A percentile compares a stretch with the other conserved stretches of the same genome.
These are phyloP conservation scores for Dasypolia templi DNA, from an alignment of 2,888 invertebrate genomes.

Conservation along the genomic window DNA sequence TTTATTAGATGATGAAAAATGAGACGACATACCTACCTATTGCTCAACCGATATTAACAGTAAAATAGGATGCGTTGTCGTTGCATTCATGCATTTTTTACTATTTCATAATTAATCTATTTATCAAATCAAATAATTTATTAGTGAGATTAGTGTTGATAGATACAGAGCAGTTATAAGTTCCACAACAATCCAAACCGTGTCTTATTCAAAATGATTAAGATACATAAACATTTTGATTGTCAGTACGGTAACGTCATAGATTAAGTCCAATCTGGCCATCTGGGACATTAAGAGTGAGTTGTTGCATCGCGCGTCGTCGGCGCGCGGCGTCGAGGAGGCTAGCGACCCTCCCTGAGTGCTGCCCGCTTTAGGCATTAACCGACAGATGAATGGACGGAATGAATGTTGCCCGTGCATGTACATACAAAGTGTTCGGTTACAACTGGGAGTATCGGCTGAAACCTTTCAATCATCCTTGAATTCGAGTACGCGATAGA, in stretches of 20 bases:
- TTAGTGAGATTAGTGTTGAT: neutral
- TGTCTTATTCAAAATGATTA: neutral
- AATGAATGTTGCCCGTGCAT: conserved; percentile 3
- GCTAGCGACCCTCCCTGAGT: conserved; percentile 5
- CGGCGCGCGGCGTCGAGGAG: no score
- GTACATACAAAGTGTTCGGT: neutral
- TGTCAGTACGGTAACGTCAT: conserved; percentile 8
- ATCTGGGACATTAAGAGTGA: conserved; percentile 48
- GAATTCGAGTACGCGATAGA: neutral
- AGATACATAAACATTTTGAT: conserved; percentile 12
- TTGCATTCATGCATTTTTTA: no score
- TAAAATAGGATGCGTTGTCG: no score
- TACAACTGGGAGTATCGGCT: neutral
- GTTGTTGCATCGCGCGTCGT: no score
- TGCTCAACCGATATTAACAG: no score
- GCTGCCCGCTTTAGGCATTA: conserved; percentile 12
- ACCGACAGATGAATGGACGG: conserved; percentile 15
- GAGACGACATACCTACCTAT: no score
- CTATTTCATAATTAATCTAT: neutral
- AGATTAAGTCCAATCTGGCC: conserved; percentile 33
- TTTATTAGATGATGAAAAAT: no score
- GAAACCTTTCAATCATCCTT: conserved; percentile 8
- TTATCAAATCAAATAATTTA: neutral
- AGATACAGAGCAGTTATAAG: neutral
- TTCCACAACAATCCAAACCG: neutral